phyloP scores from a whole-genome alignment of 37 sponge, comb jelly and placozoan genomes.

The Haliclona indistincta region DNA sequence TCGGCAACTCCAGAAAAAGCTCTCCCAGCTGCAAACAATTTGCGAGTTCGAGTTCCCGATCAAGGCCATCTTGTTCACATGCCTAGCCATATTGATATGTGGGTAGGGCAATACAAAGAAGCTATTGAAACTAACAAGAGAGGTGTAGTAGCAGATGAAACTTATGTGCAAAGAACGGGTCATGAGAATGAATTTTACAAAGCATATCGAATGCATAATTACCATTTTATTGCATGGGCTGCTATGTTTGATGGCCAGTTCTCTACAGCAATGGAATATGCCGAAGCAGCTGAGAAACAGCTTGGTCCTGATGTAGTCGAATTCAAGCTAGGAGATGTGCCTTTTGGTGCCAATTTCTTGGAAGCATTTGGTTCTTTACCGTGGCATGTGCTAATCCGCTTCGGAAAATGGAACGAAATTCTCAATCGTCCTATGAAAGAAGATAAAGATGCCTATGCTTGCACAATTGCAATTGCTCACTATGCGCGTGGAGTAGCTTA shows the following conservation, averaged over 20 bases:
- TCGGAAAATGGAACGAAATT: slow-evolving; percentile 73
- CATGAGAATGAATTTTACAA: slow-evolving; percentile 60
- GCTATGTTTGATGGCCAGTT: slow-evolving; percentile 76
- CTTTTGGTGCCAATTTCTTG: slow-evolving; percentile 44
- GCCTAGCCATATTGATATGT: slow-evolving; percentile 74
- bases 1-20: slow-evolving; percentile 68
- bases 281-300: slow-evolving; percentile 45
- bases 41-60: slow-evolving; percentile 27
- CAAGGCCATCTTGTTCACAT: slow-evolving; percentile 72
- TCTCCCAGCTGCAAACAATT: slow-evolving; percentile 46
- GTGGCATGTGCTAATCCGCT: slow-evolving; percentile 70
- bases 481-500: slow-evolving; percentile 74
- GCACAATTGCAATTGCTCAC: slow-evolving; percentile 37
- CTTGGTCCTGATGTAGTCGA: slow-evolving; percentile 47
- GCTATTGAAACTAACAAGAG: slow-evolving; percentile 59
- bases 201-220: slow-evolving; percentile 59
- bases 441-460: slow-evolving; percentile 49
- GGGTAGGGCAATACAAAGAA: slow-evolving; percentile 78
- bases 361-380: slow-evolving; percentile 48
- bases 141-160: slow-evolving; percentile 51
- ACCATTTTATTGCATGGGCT: slow-evolving; percentile 65
- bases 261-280: slow-evolving; percentile 50
- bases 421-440: slow-evolving; percentile 49
- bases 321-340: slow-evolving; percentile 33
- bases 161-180: slow-evolving; percentile 16